Conservation (phyloP, 2,113 vertebrate species). For the Sinocyclocheilus anshuiensis region DNA sequence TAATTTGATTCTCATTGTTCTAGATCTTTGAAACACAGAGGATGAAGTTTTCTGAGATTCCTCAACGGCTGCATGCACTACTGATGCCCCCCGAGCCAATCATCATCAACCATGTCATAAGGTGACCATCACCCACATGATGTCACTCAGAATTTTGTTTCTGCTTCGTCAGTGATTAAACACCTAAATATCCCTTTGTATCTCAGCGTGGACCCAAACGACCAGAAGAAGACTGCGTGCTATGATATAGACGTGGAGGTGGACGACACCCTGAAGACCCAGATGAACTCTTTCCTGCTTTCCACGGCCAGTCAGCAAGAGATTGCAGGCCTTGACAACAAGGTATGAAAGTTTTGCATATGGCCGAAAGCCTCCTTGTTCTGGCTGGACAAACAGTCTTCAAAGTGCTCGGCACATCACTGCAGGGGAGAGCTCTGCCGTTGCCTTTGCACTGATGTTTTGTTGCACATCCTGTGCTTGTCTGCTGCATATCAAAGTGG, state of each 20-base stretch:
- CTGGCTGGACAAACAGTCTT: slow-evolving; percentile 8
- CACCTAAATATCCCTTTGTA: neutral
- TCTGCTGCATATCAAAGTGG: slow-evolving; percentile 30
- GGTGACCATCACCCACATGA: slow-evolving; percentile 71
- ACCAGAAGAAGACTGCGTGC: slow-evolving; percentile 99
- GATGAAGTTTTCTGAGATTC: slow-evolving; percentile 92
- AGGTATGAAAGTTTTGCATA: slow-evolving; percentile 73
- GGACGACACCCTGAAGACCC: slow-evolving; percentile 97
- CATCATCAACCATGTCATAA: slow-evolving; percentile 99
- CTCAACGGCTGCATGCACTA: slow-evolving; percentile 89
- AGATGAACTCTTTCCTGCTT: slow-evolving; percentile 98
- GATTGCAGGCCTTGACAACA: slow-evolving; percentile 97
- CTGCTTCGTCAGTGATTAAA: accelerated
- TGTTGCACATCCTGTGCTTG: slow-evolving; percentile 48
- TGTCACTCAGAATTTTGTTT: neutral
- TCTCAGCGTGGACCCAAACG: slow-evolving; percentile 93
- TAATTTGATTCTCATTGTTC: neutral
- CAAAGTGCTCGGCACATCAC: neutral
- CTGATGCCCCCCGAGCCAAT: slow-evolving; percentile 99
- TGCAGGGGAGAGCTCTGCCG: neutral
- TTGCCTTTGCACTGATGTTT: slow-evolving; percentile 48
- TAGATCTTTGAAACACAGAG: slow-evolving; percentile 88
- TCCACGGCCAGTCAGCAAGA: slow-evolving; percentile 99
- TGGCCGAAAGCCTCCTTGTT: neutral
- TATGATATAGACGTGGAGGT: slow-evolving; percentile 99